Evolutionary conservation across 1,140 invertebrate species (phyloP), one percentile per base, ranked within the genome.

Genomic region (Thaumetopoea pityocampa): DNA sequence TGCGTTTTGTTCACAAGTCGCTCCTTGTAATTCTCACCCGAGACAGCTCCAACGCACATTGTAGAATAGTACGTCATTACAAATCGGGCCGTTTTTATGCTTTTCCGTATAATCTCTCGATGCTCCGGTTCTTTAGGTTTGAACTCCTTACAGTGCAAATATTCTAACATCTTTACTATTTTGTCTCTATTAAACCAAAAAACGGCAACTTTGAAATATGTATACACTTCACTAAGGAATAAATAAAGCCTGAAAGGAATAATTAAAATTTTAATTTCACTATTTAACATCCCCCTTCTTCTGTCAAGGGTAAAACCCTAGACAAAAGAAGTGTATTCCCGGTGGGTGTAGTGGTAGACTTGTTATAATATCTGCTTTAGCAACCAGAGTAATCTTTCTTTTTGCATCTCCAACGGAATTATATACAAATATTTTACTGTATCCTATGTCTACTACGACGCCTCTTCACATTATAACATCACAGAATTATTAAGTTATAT

Each of bases 201-300:
- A 17, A 77, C 79, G 5, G 62, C 64, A 5, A 86, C 37, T 65
- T 86, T 86, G 43, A 86, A 70, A 42, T 78, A 82, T 9, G 82
- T 86, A 40, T 85, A 86, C 68, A 82, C 81, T 63, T 86, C 84
- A 42, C 84, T 86, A 9, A 85, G 59, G 37, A 86, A 84, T 37
- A 86, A 62, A 44, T 86, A 86, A 14, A 85, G 50, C 15, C 84
- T 86, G 67, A 20, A 73, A 84, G 40, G 40, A 38, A 41, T 50
- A 7, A 15, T 23, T 5, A 1, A 10, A n/a, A 23, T 30, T 16
- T n/a, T 28, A 19, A 14, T 5, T 18, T 20, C 8, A 5, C 7
- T 8, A 17, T 28, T 26, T 38, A 2, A 12, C 15, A 20, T 29
- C 5, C 12, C 23, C 7, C n/a, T n/a, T n/a, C n/a, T n/a, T n/a